Conservation (phyloP, 2,797 vertebrate genomes). For the Pantherophis alleghaniensis region DNA sequence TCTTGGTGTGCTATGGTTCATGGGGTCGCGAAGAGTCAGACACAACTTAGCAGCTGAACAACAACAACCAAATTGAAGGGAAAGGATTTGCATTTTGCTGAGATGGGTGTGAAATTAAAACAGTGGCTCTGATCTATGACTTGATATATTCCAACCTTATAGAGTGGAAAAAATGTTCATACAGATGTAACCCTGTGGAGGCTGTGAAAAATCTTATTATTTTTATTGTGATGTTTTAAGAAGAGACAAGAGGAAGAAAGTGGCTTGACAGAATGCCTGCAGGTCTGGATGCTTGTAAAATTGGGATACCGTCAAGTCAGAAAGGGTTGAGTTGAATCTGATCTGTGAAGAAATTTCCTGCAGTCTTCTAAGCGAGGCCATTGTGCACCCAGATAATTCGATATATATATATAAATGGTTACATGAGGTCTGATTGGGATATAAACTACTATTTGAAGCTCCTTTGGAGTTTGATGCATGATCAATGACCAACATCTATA, state of each 20-base stretch:
- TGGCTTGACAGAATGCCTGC: background rate
- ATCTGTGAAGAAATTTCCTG: background rate
- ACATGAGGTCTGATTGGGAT: background rate
- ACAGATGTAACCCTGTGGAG: background rate
- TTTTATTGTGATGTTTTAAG: background rate
- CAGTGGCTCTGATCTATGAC: background rate
- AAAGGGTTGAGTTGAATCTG: background rate
- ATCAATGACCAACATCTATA: background rate
- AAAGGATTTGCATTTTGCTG: background rate
- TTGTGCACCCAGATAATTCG: background rate
- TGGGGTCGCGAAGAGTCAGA: background rate
- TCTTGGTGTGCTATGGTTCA: background rate
- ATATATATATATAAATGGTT: background rate
- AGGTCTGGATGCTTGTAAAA: slow-evolving; percentile 15
- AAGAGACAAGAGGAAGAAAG: background rate
- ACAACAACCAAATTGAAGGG: background rate
- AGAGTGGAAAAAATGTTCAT: background rate
- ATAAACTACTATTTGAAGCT: background rate
- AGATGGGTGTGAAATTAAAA: background rate
- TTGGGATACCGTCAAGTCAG: background rate
- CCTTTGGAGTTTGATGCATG: background rate
- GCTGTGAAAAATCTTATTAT: slow-evolving; percentile 25
- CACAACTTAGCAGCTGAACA: background rate
- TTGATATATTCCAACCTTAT: background rate
- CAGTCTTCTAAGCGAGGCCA: too few relatives aligned